phyloP scores from a whole-genome alignment of 30 jellyfish, hydroid and myxozoan species.

The Hydractinia echinata region DNA sequence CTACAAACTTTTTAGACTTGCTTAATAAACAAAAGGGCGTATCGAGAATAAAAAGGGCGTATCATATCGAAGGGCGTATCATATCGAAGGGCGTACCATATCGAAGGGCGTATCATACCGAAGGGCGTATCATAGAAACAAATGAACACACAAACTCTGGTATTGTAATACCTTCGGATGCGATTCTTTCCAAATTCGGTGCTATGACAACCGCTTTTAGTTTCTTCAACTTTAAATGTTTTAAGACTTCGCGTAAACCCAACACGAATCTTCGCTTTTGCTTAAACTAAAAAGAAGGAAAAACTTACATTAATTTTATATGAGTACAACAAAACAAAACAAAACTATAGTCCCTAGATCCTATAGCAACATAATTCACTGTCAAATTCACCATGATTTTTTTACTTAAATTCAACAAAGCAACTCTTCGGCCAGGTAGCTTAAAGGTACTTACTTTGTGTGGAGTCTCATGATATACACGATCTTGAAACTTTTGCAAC shows the following conservation, averaged over 20 bases:
- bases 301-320: neutral
- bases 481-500: slow-evolving; percentile 62
- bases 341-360: neutral
- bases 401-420: neutral
- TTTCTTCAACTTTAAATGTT: slow-evolving; percentile 52
- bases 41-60: too few relatives aligned
- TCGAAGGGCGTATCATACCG: too few relatives aligned
- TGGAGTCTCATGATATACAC: slow-evolving; percentile 80
- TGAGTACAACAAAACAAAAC: neutral
- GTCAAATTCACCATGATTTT: neutral
- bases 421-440: neutral
- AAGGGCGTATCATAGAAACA: too few relatives aligned
- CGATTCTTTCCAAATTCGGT: slow-evolving; percentile 68
- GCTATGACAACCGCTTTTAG: slow-evolving; percentile 75
- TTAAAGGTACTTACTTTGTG: slow-evolving; percentile 46
- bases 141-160: too few relatives aligned
- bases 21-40: too few relatives aligned
- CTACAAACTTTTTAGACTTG: too few relatives aligned
- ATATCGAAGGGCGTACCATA: too few relatives aligned
- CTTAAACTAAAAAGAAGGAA: slow-evolving; percentile 11
- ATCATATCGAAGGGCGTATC: too few relatives aligned
- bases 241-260: slow-evolving; percentile 80
- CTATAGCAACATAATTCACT: neutral
- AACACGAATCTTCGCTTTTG: slow-evolving; percentile 67
- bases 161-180: slow-evolving; percentile 47